Evolutionary conservation across 2,888 invertebrate species (phyloP).

Genomic region (Ophion ellenae): DNA sequence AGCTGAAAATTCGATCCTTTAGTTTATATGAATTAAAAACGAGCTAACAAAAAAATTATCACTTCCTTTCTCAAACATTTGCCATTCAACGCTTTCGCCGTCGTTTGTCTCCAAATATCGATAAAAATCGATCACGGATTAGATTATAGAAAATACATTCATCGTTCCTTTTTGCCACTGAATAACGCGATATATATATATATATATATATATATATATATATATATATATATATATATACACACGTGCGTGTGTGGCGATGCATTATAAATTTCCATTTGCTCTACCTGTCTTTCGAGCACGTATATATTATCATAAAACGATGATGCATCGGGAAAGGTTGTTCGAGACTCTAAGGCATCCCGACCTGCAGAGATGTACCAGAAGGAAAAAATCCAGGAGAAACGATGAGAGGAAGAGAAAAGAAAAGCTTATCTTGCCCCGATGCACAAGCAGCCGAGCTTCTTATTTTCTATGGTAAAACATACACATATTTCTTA

Average conservation of each 20-base stretch:
- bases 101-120: conserved; percentile 1
- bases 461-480: conserved; percentile 58
- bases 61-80: neutral
- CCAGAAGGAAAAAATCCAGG: neutral
- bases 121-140: conserved; percentile 31
- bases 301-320: conserved; percentile 64
- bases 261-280: conserved; percentile 58
- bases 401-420: conserved; percentile 35
- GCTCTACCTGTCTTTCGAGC: conserved; percentile 42
- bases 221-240: neutral
- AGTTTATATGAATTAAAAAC: no score
- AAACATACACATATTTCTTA: conserved; percentile 11
- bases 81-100: conserved; percentile 1
- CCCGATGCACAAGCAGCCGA: conserved; percentile 54
- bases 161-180: neutral
- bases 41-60: no score
- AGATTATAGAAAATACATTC: conserved; percentile 31
- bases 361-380: neutral
- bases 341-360: conserved; percentile 50
- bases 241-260: neutral
- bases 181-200: neutral
- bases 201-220: neutral
- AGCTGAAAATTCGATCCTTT: no score
- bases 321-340: conserved; percentile 62
- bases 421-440: conserved; percentile 59